Evolutionary conservation across 2,888 invertebrate genomes (phyloP).

Genomic region (Heteromyza rotundicornis): DNA sequence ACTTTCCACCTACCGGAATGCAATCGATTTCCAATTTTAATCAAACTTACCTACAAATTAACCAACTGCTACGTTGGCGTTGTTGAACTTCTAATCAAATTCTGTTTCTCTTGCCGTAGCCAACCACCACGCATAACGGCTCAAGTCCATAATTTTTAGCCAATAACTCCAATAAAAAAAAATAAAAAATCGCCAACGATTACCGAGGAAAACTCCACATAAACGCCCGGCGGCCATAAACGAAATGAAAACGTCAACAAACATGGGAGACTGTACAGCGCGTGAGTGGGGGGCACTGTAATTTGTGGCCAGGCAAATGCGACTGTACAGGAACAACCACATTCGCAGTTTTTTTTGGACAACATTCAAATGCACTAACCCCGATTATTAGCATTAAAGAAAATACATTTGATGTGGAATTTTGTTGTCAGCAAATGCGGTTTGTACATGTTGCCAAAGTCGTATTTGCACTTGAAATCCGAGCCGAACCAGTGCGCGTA

Average conservation of each 20-base stretch:
- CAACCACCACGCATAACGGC: not conserved
- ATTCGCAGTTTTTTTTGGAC: no score
- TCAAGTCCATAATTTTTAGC: not conserved
- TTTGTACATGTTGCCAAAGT: not conserved
- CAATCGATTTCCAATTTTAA: no score
- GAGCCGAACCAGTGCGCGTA: no score
- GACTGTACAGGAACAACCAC: not conserved
- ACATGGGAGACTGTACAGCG: not conserved
- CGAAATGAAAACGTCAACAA: conserved; percentile 4
- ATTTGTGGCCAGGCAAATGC: conserved; percentile 1
- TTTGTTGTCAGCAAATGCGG: not conserved
- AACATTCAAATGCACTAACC: no score
- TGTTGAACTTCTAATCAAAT: no score
- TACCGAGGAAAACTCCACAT: not conserved
- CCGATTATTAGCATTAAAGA: not conserved
- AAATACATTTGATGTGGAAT: no score
- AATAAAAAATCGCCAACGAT: conserved; percentile 5
- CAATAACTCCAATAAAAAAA: not conserved
- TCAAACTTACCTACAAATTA: no score
- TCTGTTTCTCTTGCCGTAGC: no score
- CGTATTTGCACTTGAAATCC: no score
- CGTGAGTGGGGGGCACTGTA: not conserved
- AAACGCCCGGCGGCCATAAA: not conserved
- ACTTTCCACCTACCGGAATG: no score
- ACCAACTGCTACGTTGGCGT: no score